Conservation (phyloP, 2,113 vertebrate genomes). For the Aphyosemion australe region DNA sequence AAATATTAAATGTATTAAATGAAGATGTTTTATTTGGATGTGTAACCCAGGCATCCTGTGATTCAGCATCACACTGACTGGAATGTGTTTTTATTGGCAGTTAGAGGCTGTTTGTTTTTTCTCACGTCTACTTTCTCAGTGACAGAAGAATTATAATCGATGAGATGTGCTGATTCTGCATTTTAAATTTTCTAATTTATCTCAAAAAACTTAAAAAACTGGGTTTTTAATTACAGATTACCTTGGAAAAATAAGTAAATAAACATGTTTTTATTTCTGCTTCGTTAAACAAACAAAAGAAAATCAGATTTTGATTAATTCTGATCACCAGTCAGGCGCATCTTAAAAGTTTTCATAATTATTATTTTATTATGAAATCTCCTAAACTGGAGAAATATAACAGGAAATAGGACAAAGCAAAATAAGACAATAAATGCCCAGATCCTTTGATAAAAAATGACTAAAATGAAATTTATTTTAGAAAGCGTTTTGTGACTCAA, state of each 20-base stretch:
- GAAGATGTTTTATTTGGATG: conserved; percentile 33
- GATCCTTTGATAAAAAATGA: no score
- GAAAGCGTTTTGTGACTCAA: no score
- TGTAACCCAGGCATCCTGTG: not conserved
- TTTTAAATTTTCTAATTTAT: no score
- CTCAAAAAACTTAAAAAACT: no score
- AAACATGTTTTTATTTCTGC: no score
- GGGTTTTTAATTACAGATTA: no score
- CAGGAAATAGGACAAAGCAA: not conserved
- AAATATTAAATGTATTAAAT: conserved; percentile 41
- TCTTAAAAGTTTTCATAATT: not conserved
- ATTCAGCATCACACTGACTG: not conserved
- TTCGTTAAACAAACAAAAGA: no score
- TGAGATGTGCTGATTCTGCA: not conserved
- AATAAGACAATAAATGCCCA: not conserved
- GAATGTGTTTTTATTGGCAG: no score
- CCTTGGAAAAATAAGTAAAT: no score
- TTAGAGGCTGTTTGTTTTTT: not conserved
- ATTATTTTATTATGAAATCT: not conserved
- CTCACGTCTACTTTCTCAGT: not conserved
- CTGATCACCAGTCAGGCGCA: not conserved
- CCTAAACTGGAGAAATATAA: not conserved
- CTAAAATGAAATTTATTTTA: no score
- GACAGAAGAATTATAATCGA: no score
- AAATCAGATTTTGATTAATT: no score